Percentiles rank a stretch among this genome's conserved stretches.
phyloP scores from a whole-genome alignment of 2,888 invertebrate species.

The Parasteatoda lunata region DNA sequence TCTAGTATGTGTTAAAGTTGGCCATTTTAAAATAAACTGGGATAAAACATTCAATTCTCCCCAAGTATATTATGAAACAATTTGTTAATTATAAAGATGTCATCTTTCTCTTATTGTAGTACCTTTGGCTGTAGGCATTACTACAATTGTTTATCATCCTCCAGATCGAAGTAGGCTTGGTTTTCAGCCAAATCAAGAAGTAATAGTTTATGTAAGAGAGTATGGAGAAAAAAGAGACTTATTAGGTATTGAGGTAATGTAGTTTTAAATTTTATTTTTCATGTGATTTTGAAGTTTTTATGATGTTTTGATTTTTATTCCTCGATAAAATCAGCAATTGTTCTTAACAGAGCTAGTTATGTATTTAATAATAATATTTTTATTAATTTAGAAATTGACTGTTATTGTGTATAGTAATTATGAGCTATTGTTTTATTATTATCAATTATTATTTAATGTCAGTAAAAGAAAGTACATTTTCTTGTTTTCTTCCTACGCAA shows the following conservation, averaged over 20 bases:
- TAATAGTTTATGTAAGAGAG: conserved; percentile 38
- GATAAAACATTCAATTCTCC: too few relatives aligned
- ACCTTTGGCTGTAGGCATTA: conserved; percentile 25
- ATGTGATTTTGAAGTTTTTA: background rate
- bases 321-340: background rate
- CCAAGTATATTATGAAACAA: too few relatives aligned
- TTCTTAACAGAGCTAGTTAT: background rate
- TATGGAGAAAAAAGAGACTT: conserved; percentile 37
- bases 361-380: background rate
- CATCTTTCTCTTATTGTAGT: conserved; percentile 18
- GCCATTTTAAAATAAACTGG: too few relatives aligned
- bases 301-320: background rate
- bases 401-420: background rate
- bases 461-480: too few relatives aligned
- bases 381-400: background rate
- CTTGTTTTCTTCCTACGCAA: too few relatives aligned
- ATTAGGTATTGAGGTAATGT: conserved; percentile 34
- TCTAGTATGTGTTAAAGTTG: too few relatives aligned
- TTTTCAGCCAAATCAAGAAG: conserved; percentile 20
- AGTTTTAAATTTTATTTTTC: background rate
- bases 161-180: conserved; percentile 9
- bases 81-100: too few relatives aligned
- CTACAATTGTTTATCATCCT: conserved; percentile 1
- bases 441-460: too few relatives aligned
- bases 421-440: too few relatives aligned